phyloP scores from a whole-genome alignment of 2,888 invertebrate genomes.

The Caenorhabditis drosophilae region DNA sequence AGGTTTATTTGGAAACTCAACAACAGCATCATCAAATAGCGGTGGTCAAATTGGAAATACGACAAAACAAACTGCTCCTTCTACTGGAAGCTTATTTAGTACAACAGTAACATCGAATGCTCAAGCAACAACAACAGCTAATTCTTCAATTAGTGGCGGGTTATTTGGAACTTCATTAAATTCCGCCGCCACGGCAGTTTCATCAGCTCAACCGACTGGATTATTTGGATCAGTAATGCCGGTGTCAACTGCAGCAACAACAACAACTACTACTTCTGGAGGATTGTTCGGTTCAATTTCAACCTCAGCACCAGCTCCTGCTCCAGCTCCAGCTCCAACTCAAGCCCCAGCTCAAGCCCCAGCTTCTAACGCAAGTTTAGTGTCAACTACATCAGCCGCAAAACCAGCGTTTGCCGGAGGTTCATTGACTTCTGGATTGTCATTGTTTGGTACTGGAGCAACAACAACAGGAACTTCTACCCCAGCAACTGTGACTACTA shows the following conservation, averaged over 20 bases:
- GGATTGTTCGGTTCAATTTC: conserved; percentile 4
- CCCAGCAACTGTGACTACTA: conserved; percentile 4
- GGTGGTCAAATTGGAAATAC: conserved; percentile 3
- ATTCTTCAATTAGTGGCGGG: conserved; percentile 3
- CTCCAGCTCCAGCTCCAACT: conserved; percentile 5
- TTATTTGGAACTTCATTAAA: conserved; percentile 4
- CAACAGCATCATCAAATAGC: conserved; percentile 6
- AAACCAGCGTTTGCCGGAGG: conserved; percentile 2
- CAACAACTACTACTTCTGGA: neutral
- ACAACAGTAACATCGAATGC: conserved; percentile 3
- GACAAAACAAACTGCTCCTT: neutral
- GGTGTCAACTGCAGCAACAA: conserved; percentile 2
- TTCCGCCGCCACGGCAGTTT: neutral
- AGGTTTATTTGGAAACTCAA: conserved; percentile 9
- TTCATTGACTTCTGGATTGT: neutral
- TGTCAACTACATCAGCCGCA: neutral
- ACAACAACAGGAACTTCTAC: conserved; percentile 2
- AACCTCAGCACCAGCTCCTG: neutral
- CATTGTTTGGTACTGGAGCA: neutral
- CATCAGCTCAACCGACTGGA: neutral
- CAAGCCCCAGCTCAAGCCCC: neutral
- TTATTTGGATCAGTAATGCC: neutral
- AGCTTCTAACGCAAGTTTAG: neutral
- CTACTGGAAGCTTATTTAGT: conserved; percentile 14
- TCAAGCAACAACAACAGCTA: neutral